phyloP scores from a whole-genome alignment of 1,140 invertebrate genomes.

The Coelopa frigida region DNA sequence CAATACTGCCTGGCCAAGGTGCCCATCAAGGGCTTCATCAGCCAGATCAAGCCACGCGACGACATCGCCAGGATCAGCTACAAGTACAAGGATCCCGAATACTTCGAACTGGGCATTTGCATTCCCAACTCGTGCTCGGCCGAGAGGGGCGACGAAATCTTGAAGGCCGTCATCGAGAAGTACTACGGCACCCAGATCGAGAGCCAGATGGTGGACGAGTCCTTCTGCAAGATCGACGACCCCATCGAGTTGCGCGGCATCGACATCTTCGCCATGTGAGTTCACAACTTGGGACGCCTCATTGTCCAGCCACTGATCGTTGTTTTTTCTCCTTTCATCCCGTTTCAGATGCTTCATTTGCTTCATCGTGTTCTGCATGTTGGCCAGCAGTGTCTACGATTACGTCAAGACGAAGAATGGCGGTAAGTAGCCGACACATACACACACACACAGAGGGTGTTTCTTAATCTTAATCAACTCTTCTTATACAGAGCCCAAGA shows the following conservation, averaged over 20 bases:
- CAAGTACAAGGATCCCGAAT: conserved; percentile 24
- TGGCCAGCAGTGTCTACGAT: conserved; percentile 37
- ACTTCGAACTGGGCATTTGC: conserved; percentile 35
- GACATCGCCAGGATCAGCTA: conserved; percentile 27
- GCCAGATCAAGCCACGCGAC: conserved; percentile 21
- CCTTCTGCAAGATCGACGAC: conserved; percentile 31
- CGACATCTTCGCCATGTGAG: conserved; percentile 41
- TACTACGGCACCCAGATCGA: conserved; percentile 21
- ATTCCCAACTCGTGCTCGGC: conserved; percentile 28
- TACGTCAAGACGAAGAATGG: conserved; percentile 29
- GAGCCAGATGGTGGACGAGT: conserved; percentile 20
- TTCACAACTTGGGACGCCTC: conserved; percentile 5
- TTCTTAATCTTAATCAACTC: background rate
- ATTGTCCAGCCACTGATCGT: background rate
- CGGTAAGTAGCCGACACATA: conserved; percentile 17
- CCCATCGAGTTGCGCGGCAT: conserved; percentile 28
- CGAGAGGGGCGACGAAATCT: conserved; percentile 18
- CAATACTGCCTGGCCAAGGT: conserved; percentile 33
- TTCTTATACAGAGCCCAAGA: conserved; percentile 19
- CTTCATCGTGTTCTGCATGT: conserved; percentile 28
- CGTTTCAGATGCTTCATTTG: conserved; percentile 26
- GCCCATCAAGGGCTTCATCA: conserved; percentile 28
- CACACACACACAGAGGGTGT: conserved; percentile 6
- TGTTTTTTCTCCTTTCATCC: conserved; percentile 4
- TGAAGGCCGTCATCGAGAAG: conserved; percentile 19